Evolutionary conservation across 2,797 vertebrate genomes (phyloP).

Genomic region (Clarias laeviceps): DNA sequence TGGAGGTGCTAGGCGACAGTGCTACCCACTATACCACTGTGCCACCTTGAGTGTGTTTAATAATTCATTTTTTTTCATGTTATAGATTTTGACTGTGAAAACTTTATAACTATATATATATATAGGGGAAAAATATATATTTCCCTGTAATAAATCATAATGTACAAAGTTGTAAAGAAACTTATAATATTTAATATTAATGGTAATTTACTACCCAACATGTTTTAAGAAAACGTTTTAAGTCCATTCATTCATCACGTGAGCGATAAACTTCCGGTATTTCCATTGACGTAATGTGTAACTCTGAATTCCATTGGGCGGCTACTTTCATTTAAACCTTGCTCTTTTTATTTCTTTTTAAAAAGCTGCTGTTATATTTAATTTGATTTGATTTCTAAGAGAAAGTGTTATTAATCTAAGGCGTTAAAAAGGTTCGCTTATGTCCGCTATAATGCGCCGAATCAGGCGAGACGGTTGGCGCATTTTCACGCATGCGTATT

Average conservation of each 20-base stretch:
- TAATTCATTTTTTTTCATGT: background rate
- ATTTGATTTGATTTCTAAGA: background rate
- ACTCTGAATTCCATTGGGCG: background rate
- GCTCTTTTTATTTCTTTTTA: background rate
- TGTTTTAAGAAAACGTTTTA: background rate
- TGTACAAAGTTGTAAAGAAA: background rate
- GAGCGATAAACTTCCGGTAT: background rate
- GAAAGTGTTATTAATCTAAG: background rate
- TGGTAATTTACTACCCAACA: background rate
- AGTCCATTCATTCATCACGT: background rate
- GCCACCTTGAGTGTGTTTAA: background rate
- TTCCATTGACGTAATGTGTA: background rate
- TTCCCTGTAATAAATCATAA: background rate
- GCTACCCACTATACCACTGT: too few species aligned
- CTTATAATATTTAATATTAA: background rate
- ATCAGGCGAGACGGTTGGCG: too few species aligned
- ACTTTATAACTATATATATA: too few species aligned
- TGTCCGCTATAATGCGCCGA: too few species aligned
- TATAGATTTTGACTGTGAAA: background rate
- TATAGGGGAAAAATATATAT: too few species aligned
- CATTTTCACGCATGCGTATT: slow-evolving; percentile 7
- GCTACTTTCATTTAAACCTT: background rate
- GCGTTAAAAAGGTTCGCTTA: background rate
- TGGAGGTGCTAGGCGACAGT: too few species aligned
- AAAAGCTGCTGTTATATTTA: background rate